Evolutionary conservation across 2,888 invertebrate genomes (phyloP).

Genomic region (Dryomyza anilis): DNA sequence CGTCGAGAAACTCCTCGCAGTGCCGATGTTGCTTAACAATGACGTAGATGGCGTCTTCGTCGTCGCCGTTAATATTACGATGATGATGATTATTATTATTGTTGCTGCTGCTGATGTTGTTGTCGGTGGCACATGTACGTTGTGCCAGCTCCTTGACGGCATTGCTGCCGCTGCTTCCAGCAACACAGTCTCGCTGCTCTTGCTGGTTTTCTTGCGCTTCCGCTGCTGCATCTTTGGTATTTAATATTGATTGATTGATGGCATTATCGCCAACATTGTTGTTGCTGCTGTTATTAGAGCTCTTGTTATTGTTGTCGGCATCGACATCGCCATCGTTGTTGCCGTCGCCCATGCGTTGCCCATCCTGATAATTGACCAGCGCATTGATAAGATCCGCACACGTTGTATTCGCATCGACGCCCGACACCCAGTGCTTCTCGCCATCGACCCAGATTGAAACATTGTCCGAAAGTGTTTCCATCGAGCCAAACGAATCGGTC

Average conservation of each 20-base stretch:
- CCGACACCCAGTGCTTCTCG: slow-evolving; percentile 80
- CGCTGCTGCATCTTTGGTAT: slow-evolving; percentile 40
- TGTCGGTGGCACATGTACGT: slow-evolving; percentile 74
- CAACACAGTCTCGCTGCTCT: slow-evolving; percentile 18
- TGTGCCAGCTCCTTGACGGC: slow-evolving; percentile 53
- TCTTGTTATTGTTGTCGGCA: slow-evolving; percentile 22
- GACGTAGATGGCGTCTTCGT: slow-evolving; percentile 36
- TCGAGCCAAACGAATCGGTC: slow-evolving; percentile 45
- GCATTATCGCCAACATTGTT: slow-evolving; percentile 27
- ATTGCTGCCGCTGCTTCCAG: no score
- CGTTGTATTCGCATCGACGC: slow-evolving; percentile 76
- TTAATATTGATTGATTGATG: slow-evolving; percentile 41
- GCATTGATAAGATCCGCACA: slow-evolving; percentile 80
- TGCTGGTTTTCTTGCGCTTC: slow-evolving; percentile 14
- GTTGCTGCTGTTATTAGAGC: background rate
- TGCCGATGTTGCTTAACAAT: slow-evolving; percentile 49
- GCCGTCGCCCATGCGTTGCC: slow-evolving; percentile 25
- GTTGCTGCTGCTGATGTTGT: slow-evolving; percentile 69
- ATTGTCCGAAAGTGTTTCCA: slow-evolving; percentile 63
- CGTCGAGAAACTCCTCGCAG: slow-evolving; percentile 53
- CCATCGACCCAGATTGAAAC: slow-evolving; percentile 78
- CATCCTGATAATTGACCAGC: slow-evolving; percentile 66
- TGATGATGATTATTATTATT: no score
- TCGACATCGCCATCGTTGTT: no score
- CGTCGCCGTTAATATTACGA: slow-evolving; percentile 17